Evolutionary conservation across 2,888 invertebrate genomes (phyloP).

Genomic region (Drosophila greeni): DNA sequence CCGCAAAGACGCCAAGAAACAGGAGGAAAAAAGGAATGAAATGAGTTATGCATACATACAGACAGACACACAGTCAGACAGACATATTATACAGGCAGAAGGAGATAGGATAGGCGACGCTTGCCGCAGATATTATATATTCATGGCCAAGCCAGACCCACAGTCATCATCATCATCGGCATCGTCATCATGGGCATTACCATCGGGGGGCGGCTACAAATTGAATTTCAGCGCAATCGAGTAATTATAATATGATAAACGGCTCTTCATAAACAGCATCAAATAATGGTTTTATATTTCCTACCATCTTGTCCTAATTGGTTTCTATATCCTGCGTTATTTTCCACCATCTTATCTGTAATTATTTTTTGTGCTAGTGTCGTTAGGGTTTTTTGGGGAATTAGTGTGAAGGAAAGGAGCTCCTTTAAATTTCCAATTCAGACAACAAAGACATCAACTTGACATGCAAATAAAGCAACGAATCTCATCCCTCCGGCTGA

Average conservation of each 20-base stretch:
- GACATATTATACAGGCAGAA: background rate
- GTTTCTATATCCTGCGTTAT: background rate
- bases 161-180: slow-evolving; percentile 8
- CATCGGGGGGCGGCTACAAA: slow-evolving; percentile 6
- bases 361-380: background rate
- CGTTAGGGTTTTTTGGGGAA: too few species aligned
- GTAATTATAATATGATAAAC: slow-evolving; percentile 19
- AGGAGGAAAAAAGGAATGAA: slow-evolving; percentile 12
- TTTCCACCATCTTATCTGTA: background rate
- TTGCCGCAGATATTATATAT: slow-evolving; percentile 21
- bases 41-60: slow-evolving; percentile 14
- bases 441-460: slow-evolving; percentile 6
- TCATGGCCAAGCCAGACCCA: slow-evolving; percentile 16
- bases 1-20: slow-evolving; percentile 14
- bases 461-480: slow-evolving; percentile 8
- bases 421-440: background rate
- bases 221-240: slow-evolving; percentile 18
- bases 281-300: background rate
- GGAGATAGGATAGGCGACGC: slow-evolving; percentile 6
- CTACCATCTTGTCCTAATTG: background rate
- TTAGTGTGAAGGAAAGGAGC: too few species aligned
- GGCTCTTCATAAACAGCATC: slow-evolving; percentile 2
- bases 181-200: slow-evolving; percentile 5
- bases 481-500: slow-evolving; percentile 3
- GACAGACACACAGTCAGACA: background rate